These are phyloP conservation scores for Heliconius erato DNA, from an alignment of 2,888 invertebrate genomes.

Conservation along the genomic window DNA sequence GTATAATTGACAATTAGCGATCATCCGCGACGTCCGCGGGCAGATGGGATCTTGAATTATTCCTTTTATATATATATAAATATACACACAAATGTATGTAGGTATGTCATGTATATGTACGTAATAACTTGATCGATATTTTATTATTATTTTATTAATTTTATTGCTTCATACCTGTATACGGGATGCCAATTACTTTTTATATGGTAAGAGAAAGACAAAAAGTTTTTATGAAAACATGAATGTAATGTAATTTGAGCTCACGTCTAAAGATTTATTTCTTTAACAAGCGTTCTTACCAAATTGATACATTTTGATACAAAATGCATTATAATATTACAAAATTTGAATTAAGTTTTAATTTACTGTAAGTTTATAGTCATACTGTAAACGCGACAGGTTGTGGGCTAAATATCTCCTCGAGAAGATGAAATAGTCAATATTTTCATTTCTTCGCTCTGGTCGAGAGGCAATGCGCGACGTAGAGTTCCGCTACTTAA, in stretches of 20 bases:
- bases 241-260: background rate
- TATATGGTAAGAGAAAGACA: background rate
- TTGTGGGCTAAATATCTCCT: too few relatives aligned
- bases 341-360: background rate
- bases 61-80: background rate
- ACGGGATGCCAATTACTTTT: background rate
- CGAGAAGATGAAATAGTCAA: too few relatives aligned
- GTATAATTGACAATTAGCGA: constrained; percentile 45
- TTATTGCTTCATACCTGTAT: background rate
- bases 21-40: constrained; percentile 36
- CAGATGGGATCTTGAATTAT: background rate
- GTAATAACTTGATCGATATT: background rate
- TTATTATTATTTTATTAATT: constrained; percentile 15
- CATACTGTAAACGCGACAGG: too few relatives aligned
- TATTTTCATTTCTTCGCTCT: too few relatives aligned
- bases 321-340: background rate
- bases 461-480: too few relatives aligned
- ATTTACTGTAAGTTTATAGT: background rate
- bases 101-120: background rate
- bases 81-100: background rate
- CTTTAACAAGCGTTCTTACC: too few relatives aligned
- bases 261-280: background rate
- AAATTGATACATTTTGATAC: too few relatives aligned
- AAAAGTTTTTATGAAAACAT: background rate
- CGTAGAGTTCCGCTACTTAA: too few relatives aligned